Percentiles rank a stretch among this genome's conserved stretches.
Conservation (phyloP, 37 sponge, comb jelly and placozoan species). For the Hormiphora californensis region DNA sequence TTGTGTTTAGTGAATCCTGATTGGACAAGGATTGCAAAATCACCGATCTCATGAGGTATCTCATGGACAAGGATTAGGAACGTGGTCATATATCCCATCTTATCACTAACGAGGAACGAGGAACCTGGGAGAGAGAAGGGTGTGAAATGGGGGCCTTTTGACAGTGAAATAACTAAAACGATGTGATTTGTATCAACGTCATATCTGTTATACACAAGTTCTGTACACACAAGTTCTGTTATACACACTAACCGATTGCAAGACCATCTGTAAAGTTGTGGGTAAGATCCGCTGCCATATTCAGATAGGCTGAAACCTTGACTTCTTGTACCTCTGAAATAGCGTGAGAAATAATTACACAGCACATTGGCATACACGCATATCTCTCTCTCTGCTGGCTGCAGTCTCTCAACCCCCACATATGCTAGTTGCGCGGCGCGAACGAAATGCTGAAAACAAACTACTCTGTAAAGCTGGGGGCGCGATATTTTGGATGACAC, state of each 20-base stretch:
- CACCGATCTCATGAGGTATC: constrained; percentile 95
- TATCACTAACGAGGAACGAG: constrained; percentile 19
- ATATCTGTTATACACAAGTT: too few relatives aligned
- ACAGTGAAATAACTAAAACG: too few relatives aligned
- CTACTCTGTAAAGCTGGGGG: too few relatives aligned
- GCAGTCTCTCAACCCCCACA: too few relatives aligned
- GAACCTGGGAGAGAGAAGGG: not conserved
- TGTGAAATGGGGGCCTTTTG: too few relatives aligned
- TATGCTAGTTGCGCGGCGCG: too few relatives aligned
- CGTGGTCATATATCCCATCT: constrained; percentile 82
- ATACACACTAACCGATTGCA: constrained; percentile 81
- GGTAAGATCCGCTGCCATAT: constrained; percentile 85
- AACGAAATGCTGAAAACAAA: too few relatives aligned
- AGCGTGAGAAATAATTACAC: too few relatives aligned
- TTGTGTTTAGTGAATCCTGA: constrained; percentile 78
- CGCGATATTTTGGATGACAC: too few relatives aligned
- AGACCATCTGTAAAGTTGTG: constrained; percentile 98
- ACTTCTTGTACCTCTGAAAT: constrained; percentile 55
- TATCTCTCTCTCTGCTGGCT: too few relatives aligned
- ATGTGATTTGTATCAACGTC: too few relatives aligned
- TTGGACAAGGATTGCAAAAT: constrained; percentile 96
- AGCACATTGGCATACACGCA: too few relatives aligned
- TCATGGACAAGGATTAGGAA: constrained; percentile 90
- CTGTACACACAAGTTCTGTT: not conserved
- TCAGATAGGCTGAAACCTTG: constrained; percentile 82